Evolutionary conservation across 2,797 vertebrate genomes (phyloP).

Genomic region (Pachyuromys duprasi): DNA sequence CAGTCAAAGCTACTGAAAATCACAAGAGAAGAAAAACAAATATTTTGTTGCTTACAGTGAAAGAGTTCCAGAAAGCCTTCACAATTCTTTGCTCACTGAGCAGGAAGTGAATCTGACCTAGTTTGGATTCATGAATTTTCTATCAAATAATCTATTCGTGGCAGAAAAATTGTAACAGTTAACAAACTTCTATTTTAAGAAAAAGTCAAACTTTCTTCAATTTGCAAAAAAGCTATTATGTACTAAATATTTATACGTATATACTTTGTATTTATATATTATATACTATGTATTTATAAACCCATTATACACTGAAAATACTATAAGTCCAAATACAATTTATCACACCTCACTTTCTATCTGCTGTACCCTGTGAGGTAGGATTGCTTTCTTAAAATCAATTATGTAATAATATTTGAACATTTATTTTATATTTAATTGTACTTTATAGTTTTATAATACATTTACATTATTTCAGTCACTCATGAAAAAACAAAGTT

Average conservation of each 20-base stretch:
- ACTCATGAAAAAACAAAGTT: background rate
- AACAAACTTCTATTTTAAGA: background rate
- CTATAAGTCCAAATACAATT: background rate
- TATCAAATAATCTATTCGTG: background rate
- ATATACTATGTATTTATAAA: no score
- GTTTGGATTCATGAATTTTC: background rate
- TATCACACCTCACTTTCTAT: background rate
- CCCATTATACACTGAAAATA: background rate
- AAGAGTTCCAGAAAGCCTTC: background rate
- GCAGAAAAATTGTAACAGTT: background rate
- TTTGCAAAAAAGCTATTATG: background rate
- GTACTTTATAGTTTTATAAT: no score
- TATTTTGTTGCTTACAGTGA: background rate
- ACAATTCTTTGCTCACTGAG: background rate
- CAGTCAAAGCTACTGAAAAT: background rate
- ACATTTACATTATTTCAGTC: background rate
- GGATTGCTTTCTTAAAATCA: no score
- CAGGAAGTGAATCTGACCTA: background rate
- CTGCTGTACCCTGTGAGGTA: background rate
- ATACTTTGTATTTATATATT: no score
- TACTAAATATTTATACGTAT: no score
- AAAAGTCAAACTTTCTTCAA: background rate
- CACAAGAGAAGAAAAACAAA: background rate
- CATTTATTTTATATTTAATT: background rate
- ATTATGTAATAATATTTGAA: background rate